phyloP scores from a whole-genome alignment of 2,888 invertebrate genomes.

The Erebia ligea region DNA sequence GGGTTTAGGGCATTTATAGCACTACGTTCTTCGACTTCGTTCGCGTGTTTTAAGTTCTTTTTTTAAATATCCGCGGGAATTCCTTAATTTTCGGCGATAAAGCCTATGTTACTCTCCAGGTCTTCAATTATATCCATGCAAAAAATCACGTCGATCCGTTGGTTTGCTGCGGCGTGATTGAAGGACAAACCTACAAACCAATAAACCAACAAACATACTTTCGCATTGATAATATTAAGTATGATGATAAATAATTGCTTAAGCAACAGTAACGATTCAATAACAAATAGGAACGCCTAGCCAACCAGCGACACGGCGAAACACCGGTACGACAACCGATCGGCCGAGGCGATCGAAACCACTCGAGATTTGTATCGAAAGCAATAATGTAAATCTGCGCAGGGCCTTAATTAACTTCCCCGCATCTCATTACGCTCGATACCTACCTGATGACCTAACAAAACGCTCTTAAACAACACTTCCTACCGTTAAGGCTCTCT shows the following conservation, averaged over 20 bases:
- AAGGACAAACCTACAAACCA: too few species aligned
- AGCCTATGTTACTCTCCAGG: too few species aligned
- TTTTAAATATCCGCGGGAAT: too few species aligned
- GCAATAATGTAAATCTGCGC: constrained; percentile 31
- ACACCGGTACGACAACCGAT: constrained; percentile 19
- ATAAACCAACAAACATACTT: too few species aligned
- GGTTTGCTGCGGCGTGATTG: too few species aligned
- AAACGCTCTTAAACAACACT: neutral
- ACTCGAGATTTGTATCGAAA: constrained; percentile 33
- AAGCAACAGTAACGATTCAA: constrained; percentile 16
- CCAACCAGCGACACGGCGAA: constrained; percentile 11
- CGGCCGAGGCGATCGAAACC: constrained; percentile 18
- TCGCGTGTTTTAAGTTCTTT: too few species aligned
- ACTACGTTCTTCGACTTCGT: too few species aligned
- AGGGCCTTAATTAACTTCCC: constrained; percentile 43
- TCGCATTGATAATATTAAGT: too few species aligned
- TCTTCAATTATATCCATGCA: too few species aligned
- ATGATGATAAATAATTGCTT: neutral
- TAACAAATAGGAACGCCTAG: constrained; percentile 25
- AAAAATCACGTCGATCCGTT: too few species aligned
- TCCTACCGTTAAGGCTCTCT: neutral
- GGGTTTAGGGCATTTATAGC: too few species aligned
- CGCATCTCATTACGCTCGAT: constrained; percentile 48
- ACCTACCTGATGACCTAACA: neutral
- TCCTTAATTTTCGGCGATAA: too few species aligned